Evolutionary conservation across 2,888 invertebrate species (phyloP).

Genomic region (Petrolisthes manimaculis): DNA sequence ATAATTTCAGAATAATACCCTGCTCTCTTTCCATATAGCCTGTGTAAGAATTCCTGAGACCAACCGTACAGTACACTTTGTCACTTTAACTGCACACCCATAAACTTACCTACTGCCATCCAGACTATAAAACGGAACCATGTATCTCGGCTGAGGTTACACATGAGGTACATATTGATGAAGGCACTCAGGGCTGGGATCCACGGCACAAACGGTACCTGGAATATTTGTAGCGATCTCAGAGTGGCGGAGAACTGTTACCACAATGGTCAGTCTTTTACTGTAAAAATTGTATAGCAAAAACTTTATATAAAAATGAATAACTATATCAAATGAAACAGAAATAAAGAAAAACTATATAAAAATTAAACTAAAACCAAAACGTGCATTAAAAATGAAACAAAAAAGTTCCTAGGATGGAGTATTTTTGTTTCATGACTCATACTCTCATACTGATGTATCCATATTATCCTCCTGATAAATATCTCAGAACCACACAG

Average conservation of each 20-base stretch:
- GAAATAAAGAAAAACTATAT: not conserved
- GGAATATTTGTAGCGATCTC: slow-evolving; percentile 54
- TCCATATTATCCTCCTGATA: no score
- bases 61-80: no score
- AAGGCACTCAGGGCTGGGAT: slow-evolving; percentile 85
- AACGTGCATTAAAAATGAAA: no score
- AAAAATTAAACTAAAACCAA: no score
- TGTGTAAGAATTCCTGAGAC: no score
- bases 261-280: no score
- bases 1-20: no score
- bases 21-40: no score
- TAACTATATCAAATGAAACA: not conserved
- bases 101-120: slow-evolving; percentile 78
- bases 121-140: slow-evolving; percentile 88
- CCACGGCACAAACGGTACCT: slow-evolving; percentile 88
- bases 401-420: not conserved
- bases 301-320: no score
- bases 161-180: slow-evolving; percentile 87
- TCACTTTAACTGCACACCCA: not conserved
- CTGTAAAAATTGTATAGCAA: no score
- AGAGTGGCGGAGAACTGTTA: not conserved
- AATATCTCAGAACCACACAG: not conserved
- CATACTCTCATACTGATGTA: no score
- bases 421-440: no score
- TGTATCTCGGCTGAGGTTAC: slow-evolving; percentile 81